Percentiles rank a stretch among this genome's conserved stretches.
These are phyloP conservation scores for Hipparchia semele DNA, from an alignment of 2,888 invertebrate genomes.

Conservation along the genomic window DNA sequence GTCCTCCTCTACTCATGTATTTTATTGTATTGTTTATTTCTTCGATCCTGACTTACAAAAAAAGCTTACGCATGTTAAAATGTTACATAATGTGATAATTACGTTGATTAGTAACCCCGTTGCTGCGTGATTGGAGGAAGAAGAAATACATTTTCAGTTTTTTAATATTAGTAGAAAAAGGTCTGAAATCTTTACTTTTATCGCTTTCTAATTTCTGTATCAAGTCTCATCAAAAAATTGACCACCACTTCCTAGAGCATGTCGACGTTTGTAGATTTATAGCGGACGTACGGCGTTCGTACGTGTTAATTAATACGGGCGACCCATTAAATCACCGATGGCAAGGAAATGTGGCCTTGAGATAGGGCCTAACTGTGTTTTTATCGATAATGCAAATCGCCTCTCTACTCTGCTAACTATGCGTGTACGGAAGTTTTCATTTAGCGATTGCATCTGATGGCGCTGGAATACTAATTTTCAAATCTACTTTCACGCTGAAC, in stretches of 20 bases:
- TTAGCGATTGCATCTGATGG: slow-evolving; percentile 32
- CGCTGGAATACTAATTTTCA: slow-evolving; percentile 15
- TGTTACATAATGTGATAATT: too few relatives aligned
- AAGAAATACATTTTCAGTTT: too few relatives aligned
- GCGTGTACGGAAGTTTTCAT: slow-evolving; percentile 36
- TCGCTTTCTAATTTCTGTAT: neutral
- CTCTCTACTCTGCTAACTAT: slow-evolving; percentile 35
- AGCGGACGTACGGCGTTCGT: slow-evolving; percentile 56
- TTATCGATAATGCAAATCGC: slow-evolving; percentile 43
- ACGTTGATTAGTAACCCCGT: too few relatives aligned
- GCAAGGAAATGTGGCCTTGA: slow-evolving; percentile 44
- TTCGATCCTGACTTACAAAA: too few relatives aligned
- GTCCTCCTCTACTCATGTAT: too few relatives aligned
- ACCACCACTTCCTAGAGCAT: neutral
- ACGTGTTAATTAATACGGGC: slow-evolving; percentile 73
- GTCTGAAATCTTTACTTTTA: too few relatives aligned
- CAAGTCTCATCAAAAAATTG: neutral
- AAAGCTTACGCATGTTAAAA: too few relatives aligned
- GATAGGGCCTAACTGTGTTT: slow-evolving; percentile 44
- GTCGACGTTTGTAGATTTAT: slow-evolving; percentile 67
- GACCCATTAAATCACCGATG: slow-evolving; percentile 52
- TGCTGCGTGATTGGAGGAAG: too few relatives aligned
- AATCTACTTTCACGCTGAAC: slow-evolving; percentile 12
- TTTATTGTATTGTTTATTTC: too few relatives aligned
- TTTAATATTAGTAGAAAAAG: too few relatives aligned